Evolutionary conservation across 2,797 vertebrate genomes (phyloP), one percentile per base, ranked within the genome.

Genomic region (Trachops cirrhosus): DNA sequence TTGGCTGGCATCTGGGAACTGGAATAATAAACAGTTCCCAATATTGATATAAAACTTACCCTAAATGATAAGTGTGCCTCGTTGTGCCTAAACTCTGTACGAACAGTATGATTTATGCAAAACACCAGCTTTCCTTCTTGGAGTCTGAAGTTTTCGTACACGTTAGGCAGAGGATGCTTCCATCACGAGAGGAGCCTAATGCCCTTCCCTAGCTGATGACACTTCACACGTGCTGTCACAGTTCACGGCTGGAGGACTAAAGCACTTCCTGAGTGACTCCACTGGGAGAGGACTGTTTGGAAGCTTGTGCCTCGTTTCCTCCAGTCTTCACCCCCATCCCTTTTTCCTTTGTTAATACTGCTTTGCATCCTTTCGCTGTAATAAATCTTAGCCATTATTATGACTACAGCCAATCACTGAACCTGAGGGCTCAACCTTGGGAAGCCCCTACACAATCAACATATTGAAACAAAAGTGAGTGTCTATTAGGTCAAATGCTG

Each of bases 391-490:
- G 62, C 19, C 50, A 14, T 70, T 57, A 92, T 39, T 46, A 74
- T 5, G 32, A 50, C 22, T 14, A 46, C 15, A 37, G 46, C n/a
- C 48, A 89, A 73, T 62, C 52, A 87, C 5, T 73, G 77, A 84
- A 92, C 5, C 29, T 93, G 18, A 29, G 10, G 29, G 3, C 74
- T 32, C 57, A 29, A 62, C 75, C 29, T 37, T 44, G 24, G 48
- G 85, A 90, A 88, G 1, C 19, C 6, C 3, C 2, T 54, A 92
- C 54, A 94, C 4, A 92, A 79, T n/a, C 46, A 74, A 24, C 24
- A 90, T 57, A 89, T 90, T 85, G 68, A 95, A 88, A 91, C 34
- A 85, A 15, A 85, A 95, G 29, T n/a, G 10, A 93, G 0, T 57
- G n/a, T 44, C 24, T 74, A 39, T n/a, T 59, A 62, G 9, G 24